Evolutionary conservation across 2,888 invertebrate genomes (phyloP), one percentile per base, ranked within the genome.

Genomic region (Tipula unca): DNA sequence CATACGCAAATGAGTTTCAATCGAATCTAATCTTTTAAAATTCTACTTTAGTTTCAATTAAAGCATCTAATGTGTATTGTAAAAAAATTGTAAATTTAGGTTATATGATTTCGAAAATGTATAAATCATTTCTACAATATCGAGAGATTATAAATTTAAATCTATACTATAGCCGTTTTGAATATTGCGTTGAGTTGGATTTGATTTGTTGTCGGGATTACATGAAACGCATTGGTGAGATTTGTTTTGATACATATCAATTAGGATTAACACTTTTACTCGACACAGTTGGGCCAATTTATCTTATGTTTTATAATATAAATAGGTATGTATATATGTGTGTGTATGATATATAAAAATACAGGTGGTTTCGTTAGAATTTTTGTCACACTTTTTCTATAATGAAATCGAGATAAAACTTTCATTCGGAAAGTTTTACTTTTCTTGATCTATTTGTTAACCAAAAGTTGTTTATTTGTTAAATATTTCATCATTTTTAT

Each of bases 191-290:
- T 69, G 69, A 25, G 69, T 25, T 69, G 20, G n/a, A 6, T 48
- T 48, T 69, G 69, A 69, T 69, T 25, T 69, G 69, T 69, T 69
- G 25, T 25, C 69, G 69, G 69, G 69, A 69, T 69, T 69, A 25
- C 13, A 69, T 25, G 6, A 54, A 54, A 54, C 17, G 5, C 17
- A n/a, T 69, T n/a, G 48, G 48, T 17, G 48, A n/a, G 0, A 5
- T 48, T 69, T 69, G 25, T 10, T 69, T 69, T 69, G 25, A 69
- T 25, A 69, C 69, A 69, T 69, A 69, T 69, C 69, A 69, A 69
- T 69, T 69, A 69, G 69, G 69, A 69, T 69, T 69, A 69, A 69
- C 69, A 69, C 69, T 69, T 69, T 69, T 69, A 69, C 69, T 69
- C 69, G 25, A 10, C 25, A 13, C 25, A 25, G 25, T 25, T 69